Evolutionary conservation across 2,797 vertebrate genomes (phyloP).

Genomic region (Sebastiscus tertius): DNA sequence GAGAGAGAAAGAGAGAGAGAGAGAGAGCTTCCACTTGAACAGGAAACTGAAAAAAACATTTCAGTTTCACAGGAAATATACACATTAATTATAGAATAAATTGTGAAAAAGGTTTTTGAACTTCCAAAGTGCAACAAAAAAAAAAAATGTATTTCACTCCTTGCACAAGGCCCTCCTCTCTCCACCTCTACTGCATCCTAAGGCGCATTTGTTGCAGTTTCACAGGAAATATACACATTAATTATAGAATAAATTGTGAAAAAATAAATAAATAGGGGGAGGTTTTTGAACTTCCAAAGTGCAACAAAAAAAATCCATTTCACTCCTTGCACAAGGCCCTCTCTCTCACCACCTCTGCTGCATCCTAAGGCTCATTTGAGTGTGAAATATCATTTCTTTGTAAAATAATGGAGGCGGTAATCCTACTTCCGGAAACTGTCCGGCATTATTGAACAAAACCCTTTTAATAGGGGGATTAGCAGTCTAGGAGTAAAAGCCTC

Average conservation of each 20-base stretch:
- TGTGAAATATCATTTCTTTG: slow-evolving; percentile 99
- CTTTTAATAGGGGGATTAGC: slow-evolving; percentile 99
- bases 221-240: slow-evolving; percentile 30
- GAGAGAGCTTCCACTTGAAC: slow-evolving; percentile 2
- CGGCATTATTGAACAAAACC: slow-evolving; percentile 97
- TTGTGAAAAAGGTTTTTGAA: no score
- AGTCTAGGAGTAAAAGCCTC: slow-evolving; percentile 90
- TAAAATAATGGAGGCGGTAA: slow-evolving; percentile 94
- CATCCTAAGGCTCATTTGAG: slow-evolving; percentile 87
- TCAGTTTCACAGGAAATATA: slow-evolving; percentile 34
- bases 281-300: slow-evolving; percentile 34
- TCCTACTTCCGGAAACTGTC: slow-evolving; percentile 99
- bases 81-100: background rate
- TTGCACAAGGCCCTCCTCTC: no score
- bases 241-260: slow-evolving; percentile 49
- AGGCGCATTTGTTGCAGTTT: background rate
- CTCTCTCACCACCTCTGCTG: slow-evolving; percentile 70
- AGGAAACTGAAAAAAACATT: no score
- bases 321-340: slow-evolving; percentile 18
- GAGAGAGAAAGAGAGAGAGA: background rate
- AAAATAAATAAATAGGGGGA: slow-evolving; percentile 7
- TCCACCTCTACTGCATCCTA: no score
- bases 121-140: no score
- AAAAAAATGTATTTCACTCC: no score
- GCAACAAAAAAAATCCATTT: slow-evolving; percentile 64